Base-by-base conservation (phyloP, 53 echinoderm and acorn worm species). In the Temnopleurus reevesii region DNA sequence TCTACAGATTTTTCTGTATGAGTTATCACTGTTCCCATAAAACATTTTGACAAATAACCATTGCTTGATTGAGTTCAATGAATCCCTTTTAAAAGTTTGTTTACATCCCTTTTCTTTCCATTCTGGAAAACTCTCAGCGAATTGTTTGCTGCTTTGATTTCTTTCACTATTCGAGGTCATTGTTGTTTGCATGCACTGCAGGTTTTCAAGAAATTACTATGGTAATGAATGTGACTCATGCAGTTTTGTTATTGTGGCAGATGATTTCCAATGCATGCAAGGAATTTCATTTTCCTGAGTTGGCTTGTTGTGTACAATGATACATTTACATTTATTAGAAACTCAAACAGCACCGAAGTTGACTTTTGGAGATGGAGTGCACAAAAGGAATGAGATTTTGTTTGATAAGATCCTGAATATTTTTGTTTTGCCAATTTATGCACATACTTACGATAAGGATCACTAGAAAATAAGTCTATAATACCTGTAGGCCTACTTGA, bases 91-190 rank as follows among this genome's bases (percentile, higher is more conserved):
- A 71, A 41, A 71, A 5, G 23, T n/a, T 10, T 71, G 71, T 71
- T 71, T 64, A 8, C 21, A 41, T 41, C 23, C 7, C 41, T 18
- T 41, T 71, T 71, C 71, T 71, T 38, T 21, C 34, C 71, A 35
- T 65, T 65, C 71, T 71, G 36, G 23, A 71, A 28, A 71, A 71
- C n/a, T 71, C 71, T 38, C 36, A 71, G 38, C 41, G 23, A 71
- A 71, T 71, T 71, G 71, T 71, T 41, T 38, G 71, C 38, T 71
- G 71, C 71, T n/a, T 71, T 71, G 71, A 38, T 71, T 71, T n/a
- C n/a, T n/a, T 71, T 71, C n/a, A 8, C 21, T n/a, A 8, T 38
- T 71, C 71, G 41, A 71, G 71, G 71, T 41, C 71, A 71, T 38
- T 38, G 36, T n/a, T 63, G 23, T 71, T 71, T 71, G 71, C 71